Evolutionary conservation across 2,113 vertebrate genomes (phyloP), one percentile per base, ranked within the genome.

Genomic region (Nibea coibor): DNA sequence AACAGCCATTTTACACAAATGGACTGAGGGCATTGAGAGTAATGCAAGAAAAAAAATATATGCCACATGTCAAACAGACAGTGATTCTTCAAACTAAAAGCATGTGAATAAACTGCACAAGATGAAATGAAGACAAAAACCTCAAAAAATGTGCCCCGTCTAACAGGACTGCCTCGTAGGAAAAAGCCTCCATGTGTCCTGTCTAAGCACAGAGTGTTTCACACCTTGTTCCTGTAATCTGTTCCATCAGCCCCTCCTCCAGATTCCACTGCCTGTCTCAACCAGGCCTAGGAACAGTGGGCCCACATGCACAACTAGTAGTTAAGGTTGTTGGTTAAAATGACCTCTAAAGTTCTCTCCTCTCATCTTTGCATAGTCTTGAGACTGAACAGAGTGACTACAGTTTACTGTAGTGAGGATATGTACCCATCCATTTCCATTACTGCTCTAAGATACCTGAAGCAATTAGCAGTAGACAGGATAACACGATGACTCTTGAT

Each of bases 1-100:
- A 88, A 90, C 85, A 88, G 88, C 70, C 80, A 89, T 92, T 91
- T 89, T 83, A 90, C 83, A 85, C 86, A 93, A 88, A 93, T 87
- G 75, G 84, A 87, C 81, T 83, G 75, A 84, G 69, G 87, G 82
- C 76, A 87, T 78, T 5, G 50, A 84, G 74, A 83, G 50, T 58
- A 89, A 88, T 72, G 63, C 57, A 67, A 79, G 72, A 73, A 77
- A 75, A 78, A 72, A 31, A 85, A 88, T 77, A 50, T 7, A 45
- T 19, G 61, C 74, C 82, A 82, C 84, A 82, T 83, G 88, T 90
- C 81, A 87, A 84, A 83, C 62, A 87, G 82, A 89, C 79, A 84
- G 65, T 39, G 45, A 88, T 84, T 86, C 62, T 81, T 87, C 59
- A 84, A 82, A 82, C 78, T 81, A 58, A 82, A 83, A 82, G 73